phyloP scores from a whole-genome alignment of 2,888 invertebrate genomes.

The Eupithecia dodoneata region DNA sequence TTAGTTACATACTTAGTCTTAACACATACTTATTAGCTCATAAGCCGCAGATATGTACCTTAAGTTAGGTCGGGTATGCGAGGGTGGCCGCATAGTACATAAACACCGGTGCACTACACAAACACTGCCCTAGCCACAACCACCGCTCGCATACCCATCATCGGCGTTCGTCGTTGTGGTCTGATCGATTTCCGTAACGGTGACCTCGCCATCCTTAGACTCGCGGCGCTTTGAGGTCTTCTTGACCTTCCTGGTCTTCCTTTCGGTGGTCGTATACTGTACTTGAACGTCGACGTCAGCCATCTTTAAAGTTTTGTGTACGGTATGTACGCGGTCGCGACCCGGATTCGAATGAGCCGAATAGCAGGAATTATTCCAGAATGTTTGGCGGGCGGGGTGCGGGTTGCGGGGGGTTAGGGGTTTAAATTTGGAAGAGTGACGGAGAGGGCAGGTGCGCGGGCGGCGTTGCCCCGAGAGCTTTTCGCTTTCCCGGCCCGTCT shows the following conservation, averaged over 20 bases:
- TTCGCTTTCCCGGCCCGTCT: constrained; percentile 57
- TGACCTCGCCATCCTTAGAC: constrained; percentile 90
- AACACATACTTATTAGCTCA: not conserved
- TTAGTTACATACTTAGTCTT: not conserved
- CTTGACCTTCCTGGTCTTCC: constrained; percentile 96
- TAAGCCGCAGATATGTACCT: constrained; percentile 61
- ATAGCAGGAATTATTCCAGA: constrained; percentile 84
- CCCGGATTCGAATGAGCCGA: constrained; percentile 82
- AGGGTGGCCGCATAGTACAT: constrained; percentile 73
- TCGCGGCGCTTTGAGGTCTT: constrained; percentile 92
- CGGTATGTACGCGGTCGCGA: constrained; percentile 82
- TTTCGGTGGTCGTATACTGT: constrained; percentile 93
- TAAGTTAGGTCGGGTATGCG: constrained; percentile 83
- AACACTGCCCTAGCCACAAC: constrained; percentile 64
- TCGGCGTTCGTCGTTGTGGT: constrained; percentile 86
- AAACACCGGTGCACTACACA: constrained; percentile 50
- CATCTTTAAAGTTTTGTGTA: constrained; percentile 83
- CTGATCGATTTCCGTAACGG: constrained; percentile 92
- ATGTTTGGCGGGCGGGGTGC: constrained; percentile 77
- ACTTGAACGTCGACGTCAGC: constrained; percentile 96
- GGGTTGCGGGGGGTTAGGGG: constrained; percentile 74
- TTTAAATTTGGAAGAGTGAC: constrained; percentile 85
- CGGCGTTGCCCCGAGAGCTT: constrained; percentile 72
- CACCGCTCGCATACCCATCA: constrained; percentile 94
- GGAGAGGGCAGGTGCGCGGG: constrained; percentile 84